Conservation (phyloP, 1,140 invertebrate species). For the Atta colombica region DNA sequence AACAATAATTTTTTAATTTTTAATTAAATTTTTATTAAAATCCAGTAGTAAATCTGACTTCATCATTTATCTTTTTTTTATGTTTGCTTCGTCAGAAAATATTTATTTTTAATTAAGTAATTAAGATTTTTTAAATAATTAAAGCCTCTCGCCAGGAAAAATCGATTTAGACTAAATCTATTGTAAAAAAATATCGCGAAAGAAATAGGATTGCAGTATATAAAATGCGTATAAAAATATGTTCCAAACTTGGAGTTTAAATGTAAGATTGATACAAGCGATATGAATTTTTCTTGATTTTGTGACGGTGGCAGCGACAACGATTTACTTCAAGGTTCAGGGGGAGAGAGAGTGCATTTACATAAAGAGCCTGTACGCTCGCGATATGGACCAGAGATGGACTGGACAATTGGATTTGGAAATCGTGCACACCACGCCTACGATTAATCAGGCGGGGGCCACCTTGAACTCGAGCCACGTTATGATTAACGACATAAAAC, state of each 20-base stretch:
- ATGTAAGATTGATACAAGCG: not conserved
- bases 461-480: constrained; percentile 72
- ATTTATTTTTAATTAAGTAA: not conserved
- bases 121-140: not conserved
- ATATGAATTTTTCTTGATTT: constrained; percentile 29
- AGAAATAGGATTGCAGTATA: not conserved
- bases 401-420: constrained; percentile 69
- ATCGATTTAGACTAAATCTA: not conserved
- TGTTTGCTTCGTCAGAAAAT: not conserved
- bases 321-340: constrained; percentile 53
- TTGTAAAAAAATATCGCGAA: not conserved
- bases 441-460: constrained; percentile 44
- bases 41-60: not conserved
- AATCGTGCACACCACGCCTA: constrained; percentile 66
- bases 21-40: not conserved
- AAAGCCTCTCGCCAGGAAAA: not conserved
- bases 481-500: constrained; percentile 66
- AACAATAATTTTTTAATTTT: not conserved
- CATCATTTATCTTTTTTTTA: not conserved
- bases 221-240: not conserved
- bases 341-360: constrained; percentile 59
- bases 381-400: constrained; percentile 11
- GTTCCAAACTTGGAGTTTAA: not conserved
- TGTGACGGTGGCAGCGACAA: not conserved
- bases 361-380: constrained; percentile 42